These are phyloP conservation scores for Galeopsomyia nigrocyanea DNA, from an alignment of 2,888 invertebrate species.

Conservation along the genomic window DNA sequence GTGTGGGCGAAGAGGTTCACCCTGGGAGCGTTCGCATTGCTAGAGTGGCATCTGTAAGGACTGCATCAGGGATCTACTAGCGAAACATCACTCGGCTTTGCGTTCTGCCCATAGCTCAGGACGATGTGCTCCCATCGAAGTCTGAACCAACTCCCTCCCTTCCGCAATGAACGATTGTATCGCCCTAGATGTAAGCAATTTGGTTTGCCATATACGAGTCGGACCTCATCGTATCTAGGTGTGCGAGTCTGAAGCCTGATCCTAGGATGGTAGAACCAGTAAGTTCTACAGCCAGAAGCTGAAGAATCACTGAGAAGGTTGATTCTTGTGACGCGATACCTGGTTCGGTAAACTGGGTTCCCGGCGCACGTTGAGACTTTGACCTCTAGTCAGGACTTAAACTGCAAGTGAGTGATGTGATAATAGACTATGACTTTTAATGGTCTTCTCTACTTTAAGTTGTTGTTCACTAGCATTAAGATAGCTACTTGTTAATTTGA, in stretches of 20 bases:
- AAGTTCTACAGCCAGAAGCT: constrained; percentile 8
- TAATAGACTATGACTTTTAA: too few species aligned
- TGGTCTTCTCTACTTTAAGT: not conserved
- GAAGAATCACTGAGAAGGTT: too few species aligned
- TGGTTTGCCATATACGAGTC: constrained; percentile 8
- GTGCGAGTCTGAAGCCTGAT: not conserved
- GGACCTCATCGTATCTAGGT: not conserved
- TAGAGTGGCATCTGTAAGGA: constrained; percentile 49
- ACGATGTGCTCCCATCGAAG: too few species aligned
- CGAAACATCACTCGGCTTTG: constrained; percentile 40
- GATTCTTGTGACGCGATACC: not conserved
- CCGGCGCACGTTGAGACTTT: not conserved
- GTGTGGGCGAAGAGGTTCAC: constrained; percentile 48
- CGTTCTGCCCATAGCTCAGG: too few species aligned
- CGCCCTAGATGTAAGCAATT: too few species aligned
- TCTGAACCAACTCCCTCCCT: too few species aligned
- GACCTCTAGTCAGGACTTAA: not conserved
- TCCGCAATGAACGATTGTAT: too few species aligned
- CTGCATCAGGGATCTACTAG: constrained; percentile 43
- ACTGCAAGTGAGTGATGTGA: not conserved
- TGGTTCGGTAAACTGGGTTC: constrained; percentile 5
- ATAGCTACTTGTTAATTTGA: not conserved
- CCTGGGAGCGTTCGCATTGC: constrained; percentile 53
- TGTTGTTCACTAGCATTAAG: too few species aligned
- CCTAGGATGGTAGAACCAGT: not conserved